Evolutionary conservation across 2,888 invertebrate species (phyloP).

Genomic region (Cosmopolites sordidus): DNA sequence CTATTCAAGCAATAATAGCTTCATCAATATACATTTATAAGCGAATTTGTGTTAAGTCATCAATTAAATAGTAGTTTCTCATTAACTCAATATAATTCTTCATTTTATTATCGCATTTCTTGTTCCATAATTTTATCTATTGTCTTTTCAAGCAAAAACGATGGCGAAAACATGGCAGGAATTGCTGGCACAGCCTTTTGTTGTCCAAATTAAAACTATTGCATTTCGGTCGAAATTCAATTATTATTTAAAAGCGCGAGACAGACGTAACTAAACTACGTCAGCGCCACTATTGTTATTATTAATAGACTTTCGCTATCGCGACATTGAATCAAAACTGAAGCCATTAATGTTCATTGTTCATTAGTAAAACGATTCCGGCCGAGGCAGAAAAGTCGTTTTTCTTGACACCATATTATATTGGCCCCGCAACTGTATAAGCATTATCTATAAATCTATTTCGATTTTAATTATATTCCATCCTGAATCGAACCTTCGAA

Average conservation of each 20-base stretch:
- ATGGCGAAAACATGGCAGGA: neutral
- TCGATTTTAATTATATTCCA: constrained; percentile 17
- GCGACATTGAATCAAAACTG: constrained; percentile 14
- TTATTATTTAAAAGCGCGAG: constrained; percentile 2
- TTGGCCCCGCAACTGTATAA: constrained; percentile 17
- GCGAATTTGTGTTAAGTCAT: too few relatives aligned
- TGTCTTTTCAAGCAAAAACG: too few relatives aligned
- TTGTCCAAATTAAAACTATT: neutral
- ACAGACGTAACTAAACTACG: constrained; percentile 5
- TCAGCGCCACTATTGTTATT: constrained; percentile 9
- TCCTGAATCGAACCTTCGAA: neutral
- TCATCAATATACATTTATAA: too few relatives aligned
- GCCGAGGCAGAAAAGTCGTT: constrained; percentile 15
- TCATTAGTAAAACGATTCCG: constrained; percentile 12
- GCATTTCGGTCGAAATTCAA: constrained; percentile 1
- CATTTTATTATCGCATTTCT: too few relatives aligned
- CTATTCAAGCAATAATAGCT: too few relatives aligned
- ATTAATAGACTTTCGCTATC: constrained; percentile 25
- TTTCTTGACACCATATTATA: constrained; percentile 19
- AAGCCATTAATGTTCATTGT: constrained; percentile 25
- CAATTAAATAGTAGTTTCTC: too few relatives aligned
- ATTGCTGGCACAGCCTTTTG: neutral
- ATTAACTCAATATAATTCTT: too few relatives aligned
- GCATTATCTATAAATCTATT: constrained; percentile 24
- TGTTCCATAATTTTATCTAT: too few relatives aligned